Percentiles rank a stretch among this genome's conserved stretches.
Evolutionary conservation across 2,113 vertebrate genomes (phyloP).

Genomic region (Chloropsis cyanopogon): DNA sequence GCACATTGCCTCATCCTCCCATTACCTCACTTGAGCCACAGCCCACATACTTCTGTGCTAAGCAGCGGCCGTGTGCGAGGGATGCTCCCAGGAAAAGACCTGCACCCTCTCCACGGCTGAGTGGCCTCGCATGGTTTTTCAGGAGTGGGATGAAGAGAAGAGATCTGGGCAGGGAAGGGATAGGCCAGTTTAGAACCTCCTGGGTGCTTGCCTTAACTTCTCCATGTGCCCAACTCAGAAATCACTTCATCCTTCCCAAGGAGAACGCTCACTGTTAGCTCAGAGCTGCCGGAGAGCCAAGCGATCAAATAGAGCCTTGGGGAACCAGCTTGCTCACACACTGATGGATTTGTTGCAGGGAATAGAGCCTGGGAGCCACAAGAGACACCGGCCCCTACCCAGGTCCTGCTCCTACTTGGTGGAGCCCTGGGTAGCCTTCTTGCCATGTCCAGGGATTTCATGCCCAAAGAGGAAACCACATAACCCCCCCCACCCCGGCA

Average conservation of each 20-base stretch:
- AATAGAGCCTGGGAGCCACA: background rate
- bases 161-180: background rate
- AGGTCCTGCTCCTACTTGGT: conserved; percentile 31
- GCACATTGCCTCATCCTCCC: background rate
- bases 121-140: background rate
- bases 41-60: rapidly evolving
- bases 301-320: rapidly evolving
- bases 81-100: background rate
- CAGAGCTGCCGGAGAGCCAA: background rate
- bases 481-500: background rate
- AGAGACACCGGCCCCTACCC: rapidly evolving
- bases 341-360: background rate
- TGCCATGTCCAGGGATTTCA: conserved; percentile 64
- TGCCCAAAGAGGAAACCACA: rapidly evolving
- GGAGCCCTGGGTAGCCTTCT: background rate
- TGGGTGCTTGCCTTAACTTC: background rate
- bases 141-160: background rate
- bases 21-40: background rate
- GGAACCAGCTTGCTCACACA: background rate
- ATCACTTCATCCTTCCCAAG: background rate
- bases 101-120: too few relatives aligned
- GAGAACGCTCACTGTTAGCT: background rate
- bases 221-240: background rate
- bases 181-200: background rate
- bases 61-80: background rate